These are phyloP conservation scores for Prunella fulvescens DNA, from an alignment of 2,113 vertebrate genomes.

Conservation along the genomic window DNA sequence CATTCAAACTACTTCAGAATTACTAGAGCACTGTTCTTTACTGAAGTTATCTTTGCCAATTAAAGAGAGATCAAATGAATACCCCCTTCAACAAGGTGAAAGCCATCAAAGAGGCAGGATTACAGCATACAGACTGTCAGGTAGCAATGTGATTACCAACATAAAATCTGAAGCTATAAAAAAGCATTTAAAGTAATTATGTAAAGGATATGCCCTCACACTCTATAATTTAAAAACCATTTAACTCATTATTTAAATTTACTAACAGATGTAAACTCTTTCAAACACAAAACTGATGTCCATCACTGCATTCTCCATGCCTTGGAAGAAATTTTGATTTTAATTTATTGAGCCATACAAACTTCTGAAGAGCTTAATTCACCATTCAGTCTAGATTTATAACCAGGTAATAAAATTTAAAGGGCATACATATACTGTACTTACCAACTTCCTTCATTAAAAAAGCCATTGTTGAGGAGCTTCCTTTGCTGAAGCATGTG, in stretches of 20 bases:
- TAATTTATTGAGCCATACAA: conserved; percentile 2
- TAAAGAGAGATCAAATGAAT: neutral
- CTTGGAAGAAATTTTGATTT: neutral
- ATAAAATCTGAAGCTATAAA: conserved; percentile 44
- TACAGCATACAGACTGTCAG: neutral
- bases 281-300: neutral
- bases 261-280: conserved; percentile 56
- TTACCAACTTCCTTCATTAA: neutral
- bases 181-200: conserved; percentile 46
- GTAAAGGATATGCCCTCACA: conserved; percentile 42
- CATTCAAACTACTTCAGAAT: neutral
- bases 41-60: neutral
- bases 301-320: neutral
- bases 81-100: conserved; percentile 34
- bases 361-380: conserved; percentile 2
- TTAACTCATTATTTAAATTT: conserved; percentile 59
- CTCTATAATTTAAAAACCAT: conserved; percentile 42
- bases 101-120: conserved; percentile 23
- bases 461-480: neutral
- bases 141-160: conserved; percentile 17
- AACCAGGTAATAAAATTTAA: neutral
- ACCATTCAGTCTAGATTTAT: neutral
- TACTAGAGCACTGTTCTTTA: neutral
- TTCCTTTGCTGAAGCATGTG: neutral
- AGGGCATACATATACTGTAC: neutral